A percentile compares a stretch with the other conserved stretches of the same genome.
phyloP scores from a whole-genome alignment of 2,113 vertebrate species.

The Struthio camelus region DNA sequence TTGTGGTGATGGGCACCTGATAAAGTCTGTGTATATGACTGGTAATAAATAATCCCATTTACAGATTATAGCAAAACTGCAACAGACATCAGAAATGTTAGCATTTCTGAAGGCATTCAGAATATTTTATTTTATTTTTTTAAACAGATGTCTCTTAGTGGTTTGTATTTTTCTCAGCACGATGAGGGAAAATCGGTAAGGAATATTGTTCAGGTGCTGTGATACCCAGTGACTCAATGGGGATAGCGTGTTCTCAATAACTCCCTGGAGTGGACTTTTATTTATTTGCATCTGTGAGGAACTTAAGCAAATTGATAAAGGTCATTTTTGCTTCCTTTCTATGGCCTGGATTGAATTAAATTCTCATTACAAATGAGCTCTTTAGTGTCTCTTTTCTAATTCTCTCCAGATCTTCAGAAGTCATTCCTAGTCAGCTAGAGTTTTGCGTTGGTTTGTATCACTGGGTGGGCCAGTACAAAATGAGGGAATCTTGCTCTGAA shows the following conservation, averaged over 20 bases:
- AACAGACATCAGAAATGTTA: not conserved
- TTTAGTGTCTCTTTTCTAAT: conserved; percentile 13
- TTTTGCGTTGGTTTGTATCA: not conserved
- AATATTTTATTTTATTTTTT: not conserved
- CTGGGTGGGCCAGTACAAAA: not conserved
- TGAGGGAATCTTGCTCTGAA: not conserved
- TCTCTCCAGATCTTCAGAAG: not conserved
- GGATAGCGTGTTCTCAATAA: not conserved
- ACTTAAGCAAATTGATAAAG: not conserved
- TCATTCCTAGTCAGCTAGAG: not conserved
- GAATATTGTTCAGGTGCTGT: not conserved
- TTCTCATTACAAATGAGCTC: not conserved
- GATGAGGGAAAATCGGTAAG: not conserved
- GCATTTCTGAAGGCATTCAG: not conserved
- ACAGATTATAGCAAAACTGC: not conserved
- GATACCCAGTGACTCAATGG: not conserved
- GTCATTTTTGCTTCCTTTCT: not conserved
- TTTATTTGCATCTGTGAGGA: not conserved
- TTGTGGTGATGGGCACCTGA: not conserved
- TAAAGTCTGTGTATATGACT: not conserved
- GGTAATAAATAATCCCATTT: not conserved
- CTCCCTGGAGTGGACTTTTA: not conserved
- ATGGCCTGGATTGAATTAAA: conserved; percentile 19
- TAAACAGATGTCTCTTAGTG: not conserved
- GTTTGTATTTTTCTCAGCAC: not conserved